phyloP scores from a whole-genome alignment of 2,888 invertebrate genomes.

The Hypomecis atomaria region DNA sequence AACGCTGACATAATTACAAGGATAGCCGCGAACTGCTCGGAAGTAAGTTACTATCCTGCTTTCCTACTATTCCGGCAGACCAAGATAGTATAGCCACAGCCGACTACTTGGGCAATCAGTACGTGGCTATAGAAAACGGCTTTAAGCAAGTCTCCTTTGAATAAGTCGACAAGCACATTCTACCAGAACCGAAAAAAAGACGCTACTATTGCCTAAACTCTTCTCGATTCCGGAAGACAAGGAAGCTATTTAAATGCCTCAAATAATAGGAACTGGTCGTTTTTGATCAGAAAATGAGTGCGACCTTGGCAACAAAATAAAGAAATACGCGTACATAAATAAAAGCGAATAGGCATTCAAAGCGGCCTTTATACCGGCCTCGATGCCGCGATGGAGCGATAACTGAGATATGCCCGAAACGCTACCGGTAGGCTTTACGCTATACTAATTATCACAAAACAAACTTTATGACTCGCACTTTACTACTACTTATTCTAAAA shows the following conservation, averaged over 20 bases:
- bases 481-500: not conserved
- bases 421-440: conserved; percentile 22
- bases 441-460: conserved; percentile 4
- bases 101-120: no score
- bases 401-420: conserved; percentile 30
- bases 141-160: no score
- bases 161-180: no score
- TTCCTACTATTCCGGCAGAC: no score
- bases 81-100: no score
- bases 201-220: no score
- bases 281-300: conserved; percentile 16
- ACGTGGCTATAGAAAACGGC: no score
- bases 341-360: conserved; percentile 25
- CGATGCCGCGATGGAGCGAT: conserved; percentile 37
- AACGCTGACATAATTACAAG: no score
- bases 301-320: conserved; percentile 28
- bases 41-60: no score
- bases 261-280: conserved; percentile 7
- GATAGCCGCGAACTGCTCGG: no score
- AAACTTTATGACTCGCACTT: conserved; percentile 1
- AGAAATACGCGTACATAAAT: conserved; percentile 10
- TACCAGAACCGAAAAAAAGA: no score
- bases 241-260: not conserved
- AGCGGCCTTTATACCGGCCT: conserved; percentile 35
- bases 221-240: not conserved